Conservation (phyloP, 2,797 vertebrate species). For the Nyctalus aviator region DNA sequence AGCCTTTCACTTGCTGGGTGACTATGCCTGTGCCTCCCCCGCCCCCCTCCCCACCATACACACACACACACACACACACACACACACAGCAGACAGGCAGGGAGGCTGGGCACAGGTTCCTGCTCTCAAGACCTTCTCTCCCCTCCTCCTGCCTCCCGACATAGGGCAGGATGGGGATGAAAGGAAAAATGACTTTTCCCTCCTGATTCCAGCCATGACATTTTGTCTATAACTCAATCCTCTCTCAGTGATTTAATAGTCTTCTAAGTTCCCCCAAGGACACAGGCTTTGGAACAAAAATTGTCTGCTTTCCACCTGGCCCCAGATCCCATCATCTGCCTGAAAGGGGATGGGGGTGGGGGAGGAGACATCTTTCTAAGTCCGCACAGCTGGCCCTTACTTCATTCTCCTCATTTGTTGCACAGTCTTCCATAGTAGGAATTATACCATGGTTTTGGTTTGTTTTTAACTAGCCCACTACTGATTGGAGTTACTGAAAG, state of each 20-base stretch:
- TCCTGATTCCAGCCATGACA: background rate
- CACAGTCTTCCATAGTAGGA: background rate
- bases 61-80: background rate
- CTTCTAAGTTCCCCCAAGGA: background rate
- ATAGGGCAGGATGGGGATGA: background rate
- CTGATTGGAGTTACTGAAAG: background rate
- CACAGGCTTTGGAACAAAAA: background rate
- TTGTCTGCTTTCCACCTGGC: background rate
- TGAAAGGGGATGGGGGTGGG: rapidly evolving
- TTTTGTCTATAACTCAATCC: background rate
- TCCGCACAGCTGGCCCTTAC: background rate
- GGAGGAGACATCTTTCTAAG: background rate
- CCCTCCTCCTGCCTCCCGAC: background rate
- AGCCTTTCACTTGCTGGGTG: background rate
- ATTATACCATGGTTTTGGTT: background rate
- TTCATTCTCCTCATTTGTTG: background rate
- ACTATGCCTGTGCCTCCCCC: background rate
- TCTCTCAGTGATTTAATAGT: background rate
- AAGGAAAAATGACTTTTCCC: background rate
- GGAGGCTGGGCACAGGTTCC: background rate
- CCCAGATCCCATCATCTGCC: background rate
- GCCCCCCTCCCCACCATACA: rapidly evolving
- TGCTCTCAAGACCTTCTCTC: background rate
- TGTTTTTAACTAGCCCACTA: background rate
- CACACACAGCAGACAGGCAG: no score